Evolutionary conservation across 2,113 vertebrate species (phyloP), one percentile per base, ranked within the genome.

Genomic region (Struthidea cinerea): DNA sequence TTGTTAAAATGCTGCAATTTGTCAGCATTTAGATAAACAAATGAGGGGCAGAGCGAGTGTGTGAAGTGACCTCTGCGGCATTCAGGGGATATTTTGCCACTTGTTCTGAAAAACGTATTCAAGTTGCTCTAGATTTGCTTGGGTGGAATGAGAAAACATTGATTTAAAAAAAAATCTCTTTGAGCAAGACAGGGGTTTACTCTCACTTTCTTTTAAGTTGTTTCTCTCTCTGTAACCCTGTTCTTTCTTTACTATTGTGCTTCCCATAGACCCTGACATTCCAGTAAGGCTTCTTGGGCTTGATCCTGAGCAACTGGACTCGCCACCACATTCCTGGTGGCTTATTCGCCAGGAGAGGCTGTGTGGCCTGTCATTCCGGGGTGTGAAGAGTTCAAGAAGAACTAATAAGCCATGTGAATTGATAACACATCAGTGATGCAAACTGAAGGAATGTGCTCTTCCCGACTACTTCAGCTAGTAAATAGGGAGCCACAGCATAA

Each of bases 1-100:
- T 97, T 97, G 97, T 97, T 98, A 98, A 98, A 98, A 98, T 97
- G 94, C 97, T 96, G 97, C 98, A 98, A 98, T 98, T 98, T 98
- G 98, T 98, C 98, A 98, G 98, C 97, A 98, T 98, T 98, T 98
- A 98, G 97, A 98, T 98, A 98, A 98, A 98, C 98, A 98, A 98
- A 98, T 98, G 98, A 98, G 98, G 97, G 97, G 96, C 95, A 97
- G 59, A 90, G 49, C 16, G n/a, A 98, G 95, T 96, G 97, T 97
- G 97, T 98, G 98, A 97, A 97, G 94, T 96, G 96, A 97, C 91
- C 97, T 96, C 91, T 85, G 47, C 30, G 67, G 87, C 91, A 91
- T 94, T 94, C 92, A 84, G 4, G 86, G 96, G 93, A 96, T 98
- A 97, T 97, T 98, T 97, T 96, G 95, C 96, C 97, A 96, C 97